A percentile compares a stretch with the other conserved stretches of the same genome.
Conservation (phyloP, 2,113 vertebrate genomes). For the Clinocottus analis region DNA sequence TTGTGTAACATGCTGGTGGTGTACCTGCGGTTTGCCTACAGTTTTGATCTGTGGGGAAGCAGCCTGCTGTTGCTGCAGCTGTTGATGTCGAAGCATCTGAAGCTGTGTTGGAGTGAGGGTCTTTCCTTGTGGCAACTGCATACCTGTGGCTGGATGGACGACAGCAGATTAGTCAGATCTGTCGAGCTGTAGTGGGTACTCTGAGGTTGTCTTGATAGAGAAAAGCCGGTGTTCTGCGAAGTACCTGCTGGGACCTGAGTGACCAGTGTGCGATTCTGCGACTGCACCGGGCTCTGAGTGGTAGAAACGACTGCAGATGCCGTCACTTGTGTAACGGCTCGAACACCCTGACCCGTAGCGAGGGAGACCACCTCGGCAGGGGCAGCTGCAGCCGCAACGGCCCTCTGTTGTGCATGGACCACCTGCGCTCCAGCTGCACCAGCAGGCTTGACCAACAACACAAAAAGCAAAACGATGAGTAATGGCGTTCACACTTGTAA, state of each 20-base stretch:
- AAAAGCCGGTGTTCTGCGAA: neutral
- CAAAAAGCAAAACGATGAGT: conserved; percentile 21
- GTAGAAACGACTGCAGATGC: conserved; percentile 89
- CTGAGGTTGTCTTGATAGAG: neutral
- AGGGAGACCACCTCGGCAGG: conserved; percentile 89
- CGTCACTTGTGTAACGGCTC: conserved; percentile 87
- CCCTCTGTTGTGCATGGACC: conserved; percentile 90
- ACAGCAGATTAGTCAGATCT: neutral
- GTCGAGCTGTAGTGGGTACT: neutral
- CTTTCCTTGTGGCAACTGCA: conserved; percentile 87
- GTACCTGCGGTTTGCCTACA: conserved; percentile 87
- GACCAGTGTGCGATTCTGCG: conserved; percentile 87
- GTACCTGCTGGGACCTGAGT: conserved; percentile 88
- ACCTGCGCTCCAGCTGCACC: conserved; percentile 86
- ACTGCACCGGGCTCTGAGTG: conserved; percentile 87
- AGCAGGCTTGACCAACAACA: conserved; percentile 76
- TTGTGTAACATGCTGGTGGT: neutral
- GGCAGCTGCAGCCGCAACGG: conserved; percentile 77
- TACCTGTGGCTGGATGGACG: conserved; percentile 80
- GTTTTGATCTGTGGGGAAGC: conserved; percentile 89
- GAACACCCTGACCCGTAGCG: conserved; percentile 86
- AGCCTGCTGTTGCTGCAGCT: conserved; percentile 83
- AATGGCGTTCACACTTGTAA: neutral
- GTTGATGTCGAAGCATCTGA: conserved; percentile 90
- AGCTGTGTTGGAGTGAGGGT: conserved; percentile 88